A percentile compares a stretch with the other conserved stretches of the same genome.
These are phyloP conservation scores for Dermochelys coriacea DNA, from an alignment of 2,797 vertebrate species.

Conservation along the genomic window DNA sequence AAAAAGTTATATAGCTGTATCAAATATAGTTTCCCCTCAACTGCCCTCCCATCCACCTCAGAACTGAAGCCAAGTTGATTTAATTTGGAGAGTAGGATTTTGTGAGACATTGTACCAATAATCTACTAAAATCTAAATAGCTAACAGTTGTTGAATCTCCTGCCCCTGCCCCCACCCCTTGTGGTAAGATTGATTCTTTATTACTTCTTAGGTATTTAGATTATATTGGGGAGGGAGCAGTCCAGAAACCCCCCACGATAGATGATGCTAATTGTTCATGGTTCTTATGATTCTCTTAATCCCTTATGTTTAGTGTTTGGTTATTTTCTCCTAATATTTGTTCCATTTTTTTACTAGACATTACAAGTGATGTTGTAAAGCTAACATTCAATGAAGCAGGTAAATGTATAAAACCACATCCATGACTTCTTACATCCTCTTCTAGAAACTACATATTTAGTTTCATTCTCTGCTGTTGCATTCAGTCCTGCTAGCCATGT, in stretches of 20 bases:
- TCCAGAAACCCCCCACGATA: background rate
- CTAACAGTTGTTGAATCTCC: background rate
- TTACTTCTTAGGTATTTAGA: no score
- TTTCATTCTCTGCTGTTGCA: conserved; percentile 3
- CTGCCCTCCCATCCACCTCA: accelerated
- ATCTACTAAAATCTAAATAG: accelerated
- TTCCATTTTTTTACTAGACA: accelerated
- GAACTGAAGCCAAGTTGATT: background rate
- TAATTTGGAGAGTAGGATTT: accelerated
- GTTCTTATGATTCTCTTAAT: background rate
- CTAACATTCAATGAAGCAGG: background rate
- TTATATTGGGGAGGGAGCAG: background rate
- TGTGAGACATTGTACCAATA: accelerated
- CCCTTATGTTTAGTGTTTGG: accelerated
- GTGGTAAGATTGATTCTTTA: no score
- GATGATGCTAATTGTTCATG: accelerated
- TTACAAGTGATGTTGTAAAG: background rate
- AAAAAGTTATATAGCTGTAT: background rate
- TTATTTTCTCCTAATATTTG: accelerated
- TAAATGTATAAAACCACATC: conserved; percentile 8
- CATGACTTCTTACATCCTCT: conserved; percentile 35
- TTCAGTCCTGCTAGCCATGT: background rate
- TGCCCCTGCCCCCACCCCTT: accelerated
- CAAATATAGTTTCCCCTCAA: background rate
- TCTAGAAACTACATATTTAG: conserved; percentile 39